A percentile compares a stretch with the other conserved stretches of the same genome.
Conservation (phyloP, 2,113 vertebrate genomes). For the Trachemys scripta region DNA sequence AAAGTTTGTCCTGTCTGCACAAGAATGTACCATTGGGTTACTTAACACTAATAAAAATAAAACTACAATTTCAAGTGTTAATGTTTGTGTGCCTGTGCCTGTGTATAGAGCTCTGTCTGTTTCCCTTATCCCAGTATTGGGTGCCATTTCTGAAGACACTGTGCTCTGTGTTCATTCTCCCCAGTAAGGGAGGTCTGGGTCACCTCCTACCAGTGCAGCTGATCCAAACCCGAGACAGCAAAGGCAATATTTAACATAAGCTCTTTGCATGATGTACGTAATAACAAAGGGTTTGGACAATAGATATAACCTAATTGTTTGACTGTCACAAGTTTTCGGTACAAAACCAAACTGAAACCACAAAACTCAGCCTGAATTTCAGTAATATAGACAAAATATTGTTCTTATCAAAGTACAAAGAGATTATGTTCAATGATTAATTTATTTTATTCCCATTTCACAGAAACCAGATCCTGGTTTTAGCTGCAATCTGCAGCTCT, state of each 20-base stretch:
- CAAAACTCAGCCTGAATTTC: neutral
- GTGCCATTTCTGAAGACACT: neutral
- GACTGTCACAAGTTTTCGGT: neutral
- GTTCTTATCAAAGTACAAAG: neutral
- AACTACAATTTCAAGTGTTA: neutral
- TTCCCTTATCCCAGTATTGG: neutral
- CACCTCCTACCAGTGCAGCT: neutral
- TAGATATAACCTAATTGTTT: neutral
- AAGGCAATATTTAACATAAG: neutral
- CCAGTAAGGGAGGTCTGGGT: neutral
- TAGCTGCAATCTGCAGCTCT: neutral
- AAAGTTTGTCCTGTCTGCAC: neutral
- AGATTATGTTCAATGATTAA: neutral
- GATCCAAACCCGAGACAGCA: conserved; percentile 23
- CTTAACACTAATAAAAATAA: neutral
- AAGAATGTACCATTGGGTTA: neutral
- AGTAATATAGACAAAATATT: neutral
- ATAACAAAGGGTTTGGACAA: neutral
- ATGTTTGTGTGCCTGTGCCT: neutral
- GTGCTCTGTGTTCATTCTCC: neutral
- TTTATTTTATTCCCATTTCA: neutral
- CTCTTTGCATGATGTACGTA: neutral
- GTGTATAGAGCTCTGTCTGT: neutral
- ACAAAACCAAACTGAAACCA: neutral
- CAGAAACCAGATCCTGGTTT: neutral